Conservation (phyloP, 1,140 invertebrate genomes). For the Kradibia gibbosae region DNA sequence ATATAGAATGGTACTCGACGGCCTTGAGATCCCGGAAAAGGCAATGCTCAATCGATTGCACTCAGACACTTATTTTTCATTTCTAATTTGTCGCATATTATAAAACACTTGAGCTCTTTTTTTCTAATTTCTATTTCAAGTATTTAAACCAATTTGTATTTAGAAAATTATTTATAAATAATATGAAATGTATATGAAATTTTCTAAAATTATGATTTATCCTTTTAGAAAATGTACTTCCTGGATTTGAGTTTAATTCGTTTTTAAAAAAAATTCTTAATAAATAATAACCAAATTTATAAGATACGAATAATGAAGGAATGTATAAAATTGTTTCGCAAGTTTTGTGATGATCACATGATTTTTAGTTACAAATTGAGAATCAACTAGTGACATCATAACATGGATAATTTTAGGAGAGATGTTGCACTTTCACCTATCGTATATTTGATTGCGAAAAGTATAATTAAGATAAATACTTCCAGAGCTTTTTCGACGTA, state of each 20-base stretch:
- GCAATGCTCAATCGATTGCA: not conserved
- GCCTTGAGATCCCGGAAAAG: not conserved
- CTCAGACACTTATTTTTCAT: not conserved
- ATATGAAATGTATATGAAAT: not conserved
- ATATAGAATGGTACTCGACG: not conserved
- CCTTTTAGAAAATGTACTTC: not conserved
- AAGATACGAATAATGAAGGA: not conserved
- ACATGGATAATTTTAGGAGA: not conserved
- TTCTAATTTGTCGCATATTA: not conserved
- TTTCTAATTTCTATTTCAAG: not conserved
- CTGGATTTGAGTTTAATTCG: not conserved
- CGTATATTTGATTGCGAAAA: slow-evolving; percentile 7
- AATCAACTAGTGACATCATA: slow-evolving; percentile 5
- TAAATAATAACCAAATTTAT: not conserved
- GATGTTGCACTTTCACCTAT: slow-evolving; percentile 8
- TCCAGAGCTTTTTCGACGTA: not conserved
- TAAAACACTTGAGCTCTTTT: not conserved
- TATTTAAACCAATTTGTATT: not conserved
- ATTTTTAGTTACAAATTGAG: not conserved
- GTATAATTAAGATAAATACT: slow-evolving; percentile 16
- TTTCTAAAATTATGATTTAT: not conserved
- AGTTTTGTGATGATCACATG: not conserved
- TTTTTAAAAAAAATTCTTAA: not conserved
- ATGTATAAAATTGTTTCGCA: not conserved
- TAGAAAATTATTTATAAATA: not conserved